These are phyloP conservation scores for Carpatolechia fugitivella DNA, from an alignment of 2,888 invertebrate genomes.

Conservation along the genomic window DNA sequence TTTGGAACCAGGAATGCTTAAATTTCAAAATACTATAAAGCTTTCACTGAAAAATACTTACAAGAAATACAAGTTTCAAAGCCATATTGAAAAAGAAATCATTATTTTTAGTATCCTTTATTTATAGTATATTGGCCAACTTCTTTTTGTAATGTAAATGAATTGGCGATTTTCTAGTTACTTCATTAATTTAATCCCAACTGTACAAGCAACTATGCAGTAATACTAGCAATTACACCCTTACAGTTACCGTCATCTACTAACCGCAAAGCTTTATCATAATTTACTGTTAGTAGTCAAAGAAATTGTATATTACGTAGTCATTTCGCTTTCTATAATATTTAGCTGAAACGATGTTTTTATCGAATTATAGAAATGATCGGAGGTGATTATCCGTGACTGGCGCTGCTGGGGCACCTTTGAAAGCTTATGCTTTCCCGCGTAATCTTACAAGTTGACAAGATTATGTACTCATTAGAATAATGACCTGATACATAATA, in stretches of 20 bases:
- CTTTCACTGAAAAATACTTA: no score
- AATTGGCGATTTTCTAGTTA: neutral
- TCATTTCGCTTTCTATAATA: conserved; percentile 15
- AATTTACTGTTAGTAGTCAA: conserved; percentile 3
- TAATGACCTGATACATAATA: neutral
- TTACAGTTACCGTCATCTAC: neutral
- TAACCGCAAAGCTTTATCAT: conserved; percentile 7
- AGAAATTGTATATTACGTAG: conserved; percentile 11
- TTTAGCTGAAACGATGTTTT: conserved; percentile 14
- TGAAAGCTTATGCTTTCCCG: neutral
- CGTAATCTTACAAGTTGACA: neutral
- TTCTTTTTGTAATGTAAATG: no score
- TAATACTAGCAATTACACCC: neutral
- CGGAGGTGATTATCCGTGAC: conserved; percentile 8
- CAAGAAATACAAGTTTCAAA: no score
- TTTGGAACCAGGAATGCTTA: no score
- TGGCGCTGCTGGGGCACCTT: neutral
- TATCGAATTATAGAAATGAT: conserved; percentile 12
- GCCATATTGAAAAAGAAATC: no score
- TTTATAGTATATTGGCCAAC: no score
- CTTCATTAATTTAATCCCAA: neutral
- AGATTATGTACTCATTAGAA: neutral
- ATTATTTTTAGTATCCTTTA: no score
- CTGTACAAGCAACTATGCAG: neutral
- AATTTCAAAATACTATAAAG: no score